These are phyloP conservation scores for Eulemur rubriventer DNA, from an alignment of 2,797 vertebrate genomes.

Conservation along the genomic window DNA sequence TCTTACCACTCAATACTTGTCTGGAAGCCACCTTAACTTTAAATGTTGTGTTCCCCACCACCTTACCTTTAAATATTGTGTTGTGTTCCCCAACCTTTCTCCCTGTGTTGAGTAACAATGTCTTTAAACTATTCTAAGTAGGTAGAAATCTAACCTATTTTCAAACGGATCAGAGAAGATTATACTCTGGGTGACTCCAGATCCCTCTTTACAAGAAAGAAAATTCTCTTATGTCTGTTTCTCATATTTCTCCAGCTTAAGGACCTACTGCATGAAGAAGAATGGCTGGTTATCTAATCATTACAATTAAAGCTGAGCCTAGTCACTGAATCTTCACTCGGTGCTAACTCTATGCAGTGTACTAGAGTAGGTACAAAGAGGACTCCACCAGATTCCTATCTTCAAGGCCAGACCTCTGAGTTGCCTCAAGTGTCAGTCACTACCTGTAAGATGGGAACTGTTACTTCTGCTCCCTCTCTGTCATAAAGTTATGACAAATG, in stretches of 20 bases:
- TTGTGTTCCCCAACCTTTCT: neutral
- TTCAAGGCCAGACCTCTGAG: neutral
- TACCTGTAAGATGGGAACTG: neutral
- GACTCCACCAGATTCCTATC: neutral
- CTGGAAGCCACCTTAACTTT: neutral
- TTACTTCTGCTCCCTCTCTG: neutral
- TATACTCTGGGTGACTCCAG: neutral
- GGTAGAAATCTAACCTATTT: neutral
- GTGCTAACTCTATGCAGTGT: neutral
- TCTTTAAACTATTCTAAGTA: neutral
- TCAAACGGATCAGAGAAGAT: neutral
- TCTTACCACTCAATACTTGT: neutral
- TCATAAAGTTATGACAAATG: neutral
- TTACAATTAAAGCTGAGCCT: neutral
- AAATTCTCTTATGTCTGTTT: neutral
- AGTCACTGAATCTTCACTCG: neutral
- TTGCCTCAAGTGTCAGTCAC: neutral
- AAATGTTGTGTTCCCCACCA: neutral
- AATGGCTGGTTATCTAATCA: neutral
- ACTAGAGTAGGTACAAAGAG: neutral
- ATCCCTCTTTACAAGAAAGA: neutral
- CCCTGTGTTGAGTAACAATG: neutral
- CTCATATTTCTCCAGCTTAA: neutral
- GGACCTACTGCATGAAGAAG: neutral
- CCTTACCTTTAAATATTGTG: neutral